Conservation (phyloP, 1,140 invertebrate species). For the Megathymus violae region DNA sequence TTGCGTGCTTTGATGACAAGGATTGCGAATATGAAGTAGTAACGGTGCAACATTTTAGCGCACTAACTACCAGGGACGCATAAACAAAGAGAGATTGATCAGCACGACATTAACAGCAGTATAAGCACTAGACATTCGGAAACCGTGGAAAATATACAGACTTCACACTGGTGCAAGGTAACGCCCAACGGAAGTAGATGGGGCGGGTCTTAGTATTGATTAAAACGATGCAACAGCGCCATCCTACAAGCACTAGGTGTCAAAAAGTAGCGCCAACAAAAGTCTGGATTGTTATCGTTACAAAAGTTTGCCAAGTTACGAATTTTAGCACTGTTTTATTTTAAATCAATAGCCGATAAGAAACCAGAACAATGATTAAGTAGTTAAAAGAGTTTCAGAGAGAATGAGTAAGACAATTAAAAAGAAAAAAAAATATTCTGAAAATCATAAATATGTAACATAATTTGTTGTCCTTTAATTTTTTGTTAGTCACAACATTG, state of each 20-base stretch:
- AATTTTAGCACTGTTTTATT: no score
- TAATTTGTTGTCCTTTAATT: no score
- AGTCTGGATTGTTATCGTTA: neutral
- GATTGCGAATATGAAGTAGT: no score
- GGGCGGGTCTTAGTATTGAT: constrained; percentile 13
- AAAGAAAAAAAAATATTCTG: no score
- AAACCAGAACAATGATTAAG: no score
- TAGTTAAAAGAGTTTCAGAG: no score
- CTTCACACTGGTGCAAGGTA: constrained; percentile 6
- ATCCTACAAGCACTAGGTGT: constrained; percentile 4
- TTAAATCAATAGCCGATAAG: no score
- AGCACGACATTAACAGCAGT: constrained; percentile 3
- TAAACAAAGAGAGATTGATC: constrained; percentile 10
- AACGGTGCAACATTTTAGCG: constrained; percentile 25
- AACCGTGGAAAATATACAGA: constrained; percentile 9
- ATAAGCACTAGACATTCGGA: neutral
- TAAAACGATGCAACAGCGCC: constrained; percentile 7
- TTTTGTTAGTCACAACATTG: no score
- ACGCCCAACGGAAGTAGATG: constrained; percentile 20
- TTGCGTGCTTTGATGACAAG: no score
- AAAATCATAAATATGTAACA: no score
- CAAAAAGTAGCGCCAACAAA: constrained; percentile 17
- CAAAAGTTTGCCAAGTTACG: no score
- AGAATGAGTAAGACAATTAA: no score
- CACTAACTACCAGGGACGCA: constrained; percentile 37